These are phyloP conservation scores for Umimayanthus kanabou DNA, from an alignment of 92 coral and sea anemone species.

Conservation along the genomic window DNA sequence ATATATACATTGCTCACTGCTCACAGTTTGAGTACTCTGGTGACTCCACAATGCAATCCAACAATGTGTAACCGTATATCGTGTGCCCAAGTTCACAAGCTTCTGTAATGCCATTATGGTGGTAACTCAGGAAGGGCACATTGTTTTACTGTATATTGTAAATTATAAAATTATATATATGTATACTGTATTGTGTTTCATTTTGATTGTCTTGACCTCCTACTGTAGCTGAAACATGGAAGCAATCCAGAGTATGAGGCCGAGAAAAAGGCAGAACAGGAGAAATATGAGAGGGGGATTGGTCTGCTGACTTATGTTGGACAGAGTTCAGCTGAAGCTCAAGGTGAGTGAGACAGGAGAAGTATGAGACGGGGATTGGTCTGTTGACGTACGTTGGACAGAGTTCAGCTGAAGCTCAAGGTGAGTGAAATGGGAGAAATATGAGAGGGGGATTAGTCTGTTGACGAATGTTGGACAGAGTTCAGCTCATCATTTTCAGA, in stretches of 20 bases:
- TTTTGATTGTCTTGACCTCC: background rate
- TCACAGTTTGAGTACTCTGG: too few relatives aligned
- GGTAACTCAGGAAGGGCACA: too few relatives aligned
- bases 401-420: conserved; percentile 68
- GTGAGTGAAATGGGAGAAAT: background rate
- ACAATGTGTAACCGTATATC: too few relatives aligned
- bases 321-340: conserved; percentile 76
- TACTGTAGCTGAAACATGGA: conserved; percentile 69
- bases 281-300: conserved; percentile 24
- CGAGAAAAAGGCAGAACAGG: conserved; percentile 82
- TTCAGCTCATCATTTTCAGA: conserved; percentile 22
- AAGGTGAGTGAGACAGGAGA: conserved; percentile 23
- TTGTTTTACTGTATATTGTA: too few relatives aligned
- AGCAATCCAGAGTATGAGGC: conserved; percentile 94
- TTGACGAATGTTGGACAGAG: conserved; percentile 93
- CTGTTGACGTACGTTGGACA: conserved; percentile 89
- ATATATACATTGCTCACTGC: too few relatives aligned
- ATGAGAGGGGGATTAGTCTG: conserved; percentile 56
- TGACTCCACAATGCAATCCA: too few relatives aligned
- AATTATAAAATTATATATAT: too few relatives aligned
- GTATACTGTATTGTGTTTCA: too few relatives aligned
- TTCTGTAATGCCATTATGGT: too few relatives aligned
- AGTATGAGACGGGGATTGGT: conserved; percentile 50
- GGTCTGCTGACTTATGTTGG: conserved; percentile 92
- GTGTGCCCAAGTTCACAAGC: too few relatives aligned